Conservation (phyloP, 2,797 vertebrate species). For the Rachycentron canadum region DNA sequence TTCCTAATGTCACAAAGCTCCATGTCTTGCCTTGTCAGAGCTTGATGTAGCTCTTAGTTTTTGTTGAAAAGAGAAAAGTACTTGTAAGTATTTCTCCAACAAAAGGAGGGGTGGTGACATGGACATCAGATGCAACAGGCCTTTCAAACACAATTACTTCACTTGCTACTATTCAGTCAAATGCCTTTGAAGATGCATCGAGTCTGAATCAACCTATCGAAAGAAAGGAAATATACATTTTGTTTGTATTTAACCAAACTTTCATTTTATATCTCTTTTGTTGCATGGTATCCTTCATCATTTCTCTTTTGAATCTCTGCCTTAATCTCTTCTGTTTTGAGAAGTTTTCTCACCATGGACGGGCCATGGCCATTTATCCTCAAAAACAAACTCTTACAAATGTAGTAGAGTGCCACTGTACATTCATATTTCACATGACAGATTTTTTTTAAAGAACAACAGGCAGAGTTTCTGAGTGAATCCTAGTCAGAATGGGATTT, state of each 20-base stretch:
- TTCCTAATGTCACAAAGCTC: neutral
- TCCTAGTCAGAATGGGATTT: neutral
- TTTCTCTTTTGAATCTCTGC: neutral
- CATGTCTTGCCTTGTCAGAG: neutral
- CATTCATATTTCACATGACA: neutral
- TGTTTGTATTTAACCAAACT: neutral
- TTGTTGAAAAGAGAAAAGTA: neutral
- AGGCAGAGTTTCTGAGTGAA: neutral
- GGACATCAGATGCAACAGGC: conserved; percentile 18
- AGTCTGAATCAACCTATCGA: neutral
- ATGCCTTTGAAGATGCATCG: neutral
- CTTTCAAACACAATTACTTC: neutral
- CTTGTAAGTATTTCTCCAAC: neutral
- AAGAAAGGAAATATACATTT: neutral
- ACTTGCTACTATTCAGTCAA: neutral
- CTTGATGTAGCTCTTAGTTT: neutral
- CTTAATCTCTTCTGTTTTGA: neutral
- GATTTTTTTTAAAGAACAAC: neutral
- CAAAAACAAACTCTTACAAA: neutral
- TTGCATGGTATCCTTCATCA: neutral
- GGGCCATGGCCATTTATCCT: neutral
- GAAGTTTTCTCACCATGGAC: neutral
- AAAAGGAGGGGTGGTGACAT: neutral
- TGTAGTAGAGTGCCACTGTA: neutral
- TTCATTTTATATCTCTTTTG: neutral